Evolutionary conservation across 2,797 vertebrate species (phyloP), one percentile per base, ranked within the genome.

Genomic region (Melanotaenia boesemani): DNA sequence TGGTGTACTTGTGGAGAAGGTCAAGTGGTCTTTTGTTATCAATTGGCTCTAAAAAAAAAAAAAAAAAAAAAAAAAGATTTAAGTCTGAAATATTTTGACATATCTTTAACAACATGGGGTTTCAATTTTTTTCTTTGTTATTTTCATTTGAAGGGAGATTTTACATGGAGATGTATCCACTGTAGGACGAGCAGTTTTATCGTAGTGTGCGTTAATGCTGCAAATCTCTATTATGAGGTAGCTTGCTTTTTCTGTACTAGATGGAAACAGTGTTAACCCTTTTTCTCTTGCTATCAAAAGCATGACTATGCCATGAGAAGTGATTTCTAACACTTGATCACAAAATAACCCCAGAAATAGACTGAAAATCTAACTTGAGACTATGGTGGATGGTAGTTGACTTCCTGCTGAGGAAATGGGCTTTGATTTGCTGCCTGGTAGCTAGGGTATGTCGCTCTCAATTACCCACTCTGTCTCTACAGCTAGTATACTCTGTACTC

Each of bases 341-440:
- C 72, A 65, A 68, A 69, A 64, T 66, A 77, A 77, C 54, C 58
- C 26, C 52, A 70, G 70, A 57, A 87, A 82, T 37, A 26, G 75
- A 28, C 36, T 70, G 79, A 81, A 73, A 81, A 74, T 85, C 72
- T 86, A 80, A 82, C 63, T 81, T 58, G 54, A 78, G 79, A 80
- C 63, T 62, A 76, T 56, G 70, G 71, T 79, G 74, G 84, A 80
- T 83, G 76, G 84, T 79, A 80, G 84, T 91, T 89, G 85, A 84
- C 83, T 84, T 92, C 87, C 88, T 86, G 87, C 84, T 81, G 84
- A 76, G 86, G 77, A 85, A 91, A 87, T 66, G 24, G 67, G 83
- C 86, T 91, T 85, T 87, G 88, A 93, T 91, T 91, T 86, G 90
- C 86, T 81, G 85, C 85, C 81, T 88, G 57, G 86, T 82, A 86